A percentile compares a stretch with the other conserved stretches of the same genome.
Evolutionary conservation across 2,888 invertebrate genomes (phyloP).

Genomic region (Drosophila hamatofila): DNA sequence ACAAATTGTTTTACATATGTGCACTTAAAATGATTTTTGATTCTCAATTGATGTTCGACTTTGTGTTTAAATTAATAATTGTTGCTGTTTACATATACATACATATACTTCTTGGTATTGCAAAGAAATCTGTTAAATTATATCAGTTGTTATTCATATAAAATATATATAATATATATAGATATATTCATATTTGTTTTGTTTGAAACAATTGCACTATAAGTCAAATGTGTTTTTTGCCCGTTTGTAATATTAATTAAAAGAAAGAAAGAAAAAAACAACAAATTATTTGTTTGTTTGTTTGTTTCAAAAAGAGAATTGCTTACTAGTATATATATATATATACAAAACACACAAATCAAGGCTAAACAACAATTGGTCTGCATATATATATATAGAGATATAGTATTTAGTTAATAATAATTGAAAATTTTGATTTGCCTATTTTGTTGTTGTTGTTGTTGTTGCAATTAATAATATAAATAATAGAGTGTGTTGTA

Average conservation of each 20-base stretch:
- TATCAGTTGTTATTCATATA: constrained; percentile 54
- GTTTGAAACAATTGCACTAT: constrained; percentile 82
- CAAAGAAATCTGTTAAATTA: constrained; percentile 70
- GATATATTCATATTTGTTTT: constrained; percentile 44
- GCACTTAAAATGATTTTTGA: constrained; percentile 78
- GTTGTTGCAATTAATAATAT: constrained; percentile 54
- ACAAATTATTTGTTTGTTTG: constrained; percentile 4
- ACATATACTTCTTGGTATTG: constrained; percentile 72
- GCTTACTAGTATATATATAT: constrained; percentile 65
- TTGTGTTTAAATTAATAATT: constrained; percentile 45
- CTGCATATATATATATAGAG: constrained; percentile 40
- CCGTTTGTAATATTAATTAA: constrained; percentile 61
- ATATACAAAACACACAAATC: constrained; percentile 77
- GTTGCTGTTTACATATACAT: constrained; percentile 49
- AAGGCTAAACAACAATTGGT: constrained; percentile 71
- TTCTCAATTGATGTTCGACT: constrained; percentile 63
- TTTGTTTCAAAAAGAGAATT: constrained; percentile 49
- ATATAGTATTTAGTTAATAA: constrained; percentile 21
- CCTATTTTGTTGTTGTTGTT: constrained; percentile 43
- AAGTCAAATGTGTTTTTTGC: constrained; percentile 75
- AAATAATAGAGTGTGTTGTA: constrained; percentile 49
- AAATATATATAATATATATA: constrained; percentile 21
- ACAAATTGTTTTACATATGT: constrained; percentile 60
- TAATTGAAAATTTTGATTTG: constrained; percentile 69
- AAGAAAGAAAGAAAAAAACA: constrained; percentile 26